Base-by-base conservation (phyloP, 1,140 invertebrate genomes). In the silkworm (Bombyx mori) region DNA sequence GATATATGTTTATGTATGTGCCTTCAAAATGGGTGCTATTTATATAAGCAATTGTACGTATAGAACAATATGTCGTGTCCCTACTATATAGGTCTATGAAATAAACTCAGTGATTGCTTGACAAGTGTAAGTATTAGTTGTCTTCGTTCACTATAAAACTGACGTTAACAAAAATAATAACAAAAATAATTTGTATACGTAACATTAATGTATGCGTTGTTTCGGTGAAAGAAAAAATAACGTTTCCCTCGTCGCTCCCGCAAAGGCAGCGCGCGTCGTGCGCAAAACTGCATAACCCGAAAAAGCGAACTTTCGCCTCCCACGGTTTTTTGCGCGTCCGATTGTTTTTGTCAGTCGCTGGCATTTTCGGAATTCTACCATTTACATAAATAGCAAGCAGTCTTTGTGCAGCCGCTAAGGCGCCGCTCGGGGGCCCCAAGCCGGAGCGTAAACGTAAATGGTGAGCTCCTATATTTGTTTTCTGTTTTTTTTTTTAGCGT, bases 351-450 rank as follows among this genome's bases (percentile, higher is more conserved):
- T 62, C 65, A 54, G 62, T 61, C 52, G 64, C 57, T 48, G 68
- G 73, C 75, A 81, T 82, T 82, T 85, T 81, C 72, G 77, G 77
- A 77, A 83, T 83, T 76, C 71, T 69, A 70, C 64, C 68, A 84
- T 86, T 86, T 86, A 86, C 82, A 83, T 86, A 86, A 82, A 82
- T 82, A 61, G 78, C 71, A 61, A 58, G 56, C 52, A 56, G 62
- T 65, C 73, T 80, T 79, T 81, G 73, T 80, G 60, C 59, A 77
- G 77, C 77, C 69, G 71, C 68, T 69, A 73, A 74, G 75, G 77
- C 79, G 80, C 79, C 79, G 71, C 64, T 26, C 54, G 56, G 56
- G 58, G 61, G 55, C 42, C 49, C 35, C 43, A 2, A 54, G 49
- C 54, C 42, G 35, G 43, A 26, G 22, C 52, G 58, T 57, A 57